Conservation (phyloP, 2,797 vertebrate genomes). For the Tarsius wallacei region DNA sequence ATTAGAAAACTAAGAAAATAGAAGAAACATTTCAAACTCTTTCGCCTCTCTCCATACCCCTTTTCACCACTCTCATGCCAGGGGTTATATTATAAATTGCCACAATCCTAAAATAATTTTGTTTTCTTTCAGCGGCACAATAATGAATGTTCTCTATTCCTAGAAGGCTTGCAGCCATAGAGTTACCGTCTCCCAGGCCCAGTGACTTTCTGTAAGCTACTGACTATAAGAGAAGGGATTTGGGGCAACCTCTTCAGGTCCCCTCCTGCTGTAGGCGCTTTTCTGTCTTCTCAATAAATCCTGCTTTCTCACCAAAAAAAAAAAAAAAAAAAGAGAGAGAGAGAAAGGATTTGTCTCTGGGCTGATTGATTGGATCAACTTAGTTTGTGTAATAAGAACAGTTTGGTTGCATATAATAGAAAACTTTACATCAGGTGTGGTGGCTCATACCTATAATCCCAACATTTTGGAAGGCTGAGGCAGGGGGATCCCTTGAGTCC, state of each 20-base stretch:
- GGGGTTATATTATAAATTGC: neutral
- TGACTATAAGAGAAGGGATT: neutral
- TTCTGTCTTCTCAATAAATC: too few relatives aligned
- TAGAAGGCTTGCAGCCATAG: neutral
- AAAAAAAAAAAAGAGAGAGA: too few relatives aligned
- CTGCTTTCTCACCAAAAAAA: too few relatives aligned
- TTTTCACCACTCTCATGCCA: neutral
- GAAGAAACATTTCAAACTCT: neutral
- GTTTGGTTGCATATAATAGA: neutral
- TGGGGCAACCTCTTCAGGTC: too few relatives aligned
- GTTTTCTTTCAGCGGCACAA: neutral
- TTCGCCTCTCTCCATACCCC: neutral
- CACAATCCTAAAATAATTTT: neutral
- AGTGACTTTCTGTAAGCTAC: neutral
- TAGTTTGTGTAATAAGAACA: neutral
- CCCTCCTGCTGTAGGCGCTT: too few relatives aligned
- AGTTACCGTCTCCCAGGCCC: neutral
- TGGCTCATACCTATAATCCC: too few relatives aligned
- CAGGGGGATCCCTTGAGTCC: too few relatives aligned
- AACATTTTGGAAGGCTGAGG: too few relatives aligned
- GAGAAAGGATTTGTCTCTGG: neutral
- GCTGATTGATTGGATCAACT: neutral
- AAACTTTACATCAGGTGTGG: neutral
- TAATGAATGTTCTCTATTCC: neutral
- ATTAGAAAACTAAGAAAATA: constrained; percentile 26